Percentiles rank a stretch among this genome's conserved stretches.
Conservation (phyloP, 2,888 invertebrate genomes). For the Ctena decussata region DNA sequence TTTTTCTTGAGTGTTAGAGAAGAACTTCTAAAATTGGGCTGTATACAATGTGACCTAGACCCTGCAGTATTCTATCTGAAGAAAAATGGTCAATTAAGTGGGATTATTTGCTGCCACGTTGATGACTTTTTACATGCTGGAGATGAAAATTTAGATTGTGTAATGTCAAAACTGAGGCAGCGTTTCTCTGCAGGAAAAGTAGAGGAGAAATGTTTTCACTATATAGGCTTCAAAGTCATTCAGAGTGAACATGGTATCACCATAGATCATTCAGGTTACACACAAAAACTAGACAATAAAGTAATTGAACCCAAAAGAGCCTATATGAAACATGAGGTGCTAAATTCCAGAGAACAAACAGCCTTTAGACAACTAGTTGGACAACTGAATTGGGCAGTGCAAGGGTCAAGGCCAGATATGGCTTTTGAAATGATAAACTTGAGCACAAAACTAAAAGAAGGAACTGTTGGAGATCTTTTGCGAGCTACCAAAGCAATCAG, state of each 20-base stretch:
- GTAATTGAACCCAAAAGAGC: constrained; percentile 28
- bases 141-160: not conserved
- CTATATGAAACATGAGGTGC: not conserved
- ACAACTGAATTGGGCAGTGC: too few relatives aligned
- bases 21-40: constrained; percentile 35
- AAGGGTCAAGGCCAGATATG: too few relatives aligned
- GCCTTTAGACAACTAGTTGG: too few relatives aligned
- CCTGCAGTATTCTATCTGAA: not conserved
- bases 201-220: constrained; percentile 28
- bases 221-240: constrained; percentile 42
- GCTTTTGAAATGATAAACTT: constrained; percentile 48
- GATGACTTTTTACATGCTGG: constrained; percentile 49
- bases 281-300: not conserved
- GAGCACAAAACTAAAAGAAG: constrained; percentile 50
- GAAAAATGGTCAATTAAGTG: not conserved
- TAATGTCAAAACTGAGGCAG: constrained; percentile 3
- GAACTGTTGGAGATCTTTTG: constrained; percentile 31
- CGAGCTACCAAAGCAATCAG: constrained; percentile 30
- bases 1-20: constrained; percentile 56
- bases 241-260: constrained; percentile 15
- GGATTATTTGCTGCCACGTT: constrained; percentile 39
- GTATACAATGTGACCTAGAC: not conserved
- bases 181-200: too few relatives aligned
- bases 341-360: not conserved
- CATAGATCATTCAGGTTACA: constrained; percentile 23